Base-by-base conservation (phyloP, 2,888 invertebrate genomes). In the Drymonia ruficornis region DNA sequence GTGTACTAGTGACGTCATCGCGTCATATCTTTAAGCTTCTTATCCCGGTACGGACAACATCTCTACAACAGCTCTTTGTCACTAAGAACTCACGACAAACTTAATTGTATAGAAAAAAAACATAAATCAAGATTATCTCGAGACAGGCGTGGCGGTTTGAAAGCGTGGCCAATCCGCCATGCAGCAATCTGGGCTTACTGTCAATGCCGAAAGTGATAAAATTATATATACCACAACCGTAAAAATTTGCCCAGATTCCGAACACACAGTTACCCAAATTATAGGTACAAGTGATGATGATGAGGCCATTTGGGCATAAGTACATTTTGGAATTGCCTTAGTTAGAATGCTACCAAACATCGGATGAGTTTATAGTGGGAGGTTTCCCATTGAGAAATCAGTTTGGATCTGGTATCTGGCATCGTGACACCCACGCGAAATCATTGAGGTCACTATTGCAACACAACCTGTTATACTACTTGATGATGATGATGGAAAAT, bases 91-190 rank as follows among this genome's bases (percentile, higher is more conserved):
- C 29, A 34, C 12, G 34, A 40, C 28, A 23, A 29, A 47, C 43
- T 29, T 49, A 13, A 51, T 54, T 57, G 23, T 49, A 65, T 58
- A 62, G 61, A 63, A 60, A 57, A 61, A 36, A 65, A 49, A 55
- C 50, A 71, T 71, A 67, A 67, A 71, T 70, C 69, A 61, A 48
- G 50, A 61, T 64, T 56, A 59, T 15, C 31, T 49, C 19, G 61
- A 13, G 68, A 50, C 71, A 67, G 31, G 53, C 70, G 56, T 61
- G 55, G 34, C 67, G 61, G 56, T 55, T 58, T 45, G 70, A 71
- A 71, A 70, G 71, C 71, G 71, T 71, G 61, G 50, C 65, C 63
- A 67, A 69, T 70, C 55, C 31, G n/a, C 36, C 36, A 40, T 36
- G 38, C 46, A 23, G 19, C 1, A 0, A 18, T 29, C 28, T 49